Base-by-base conservation (phyloP, 2,888 invertebrate genomes). In the Lasioglossum calceatum region DNA sequence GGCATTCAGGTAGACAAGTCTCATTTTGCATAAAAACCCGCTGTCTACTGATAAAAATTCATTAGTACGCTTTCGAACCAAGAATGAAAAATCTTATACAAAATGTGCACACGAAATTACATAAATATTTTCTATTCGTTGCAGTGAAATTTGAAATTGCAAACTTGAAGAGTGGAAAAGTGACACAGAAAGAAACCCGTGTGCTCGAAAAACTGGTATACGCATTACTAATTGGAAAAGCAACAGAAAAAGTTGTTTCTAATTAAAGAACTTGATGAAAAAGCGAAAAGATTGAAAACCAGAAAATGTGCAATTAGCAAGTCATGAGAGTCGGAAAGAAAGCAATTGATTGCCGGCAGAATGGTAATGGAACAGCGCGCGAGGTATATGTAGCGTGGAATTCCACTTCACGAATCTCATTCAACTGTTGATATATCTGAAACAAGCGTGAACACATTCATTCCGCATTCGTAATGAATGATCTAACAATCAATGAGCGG, bases 351-450 rank as follows among this genome's bases (percentile, higher is more conserved):
- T 67, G n/a, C 4, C n/a, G 10, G 27, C 19, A 73, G 42, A 61
- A 61, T n/a, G 32, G 32, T 19, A 19, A 16, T 73, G 8, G 27
- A 27, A 42, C 36, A n/a, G 23, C 1, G 23, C 1, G 42, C n/a
- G 12, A 7, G 71, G 12, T 71, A n/a, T n/a, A 8, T 19, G 71
- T 4, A 71, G 42, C n/a, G 71, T 71, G n/a, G n/a, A 42, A 39
- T 71, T 71, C 42, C 71, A n/a, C 71, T 71, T n/a, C 12, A 5
- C 71, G 71, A 42, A 42, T 71, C 39, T 42, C 16, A 36, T 74
- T 61, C 36, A 58, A 73, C 58, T 32, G 58, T 27, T 42, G 71
- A 44, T 64, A 39, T 71, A 71, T 71, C 71, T 42, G 27, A 72
- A 72, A n/a, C 27, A 47, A 42, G 58, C 47, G 27, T 44, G 23